phyloP scores from a whole-genome alignment of 2,113 vertebrate genomes.

The Henicopernis longicauda region DNA sequence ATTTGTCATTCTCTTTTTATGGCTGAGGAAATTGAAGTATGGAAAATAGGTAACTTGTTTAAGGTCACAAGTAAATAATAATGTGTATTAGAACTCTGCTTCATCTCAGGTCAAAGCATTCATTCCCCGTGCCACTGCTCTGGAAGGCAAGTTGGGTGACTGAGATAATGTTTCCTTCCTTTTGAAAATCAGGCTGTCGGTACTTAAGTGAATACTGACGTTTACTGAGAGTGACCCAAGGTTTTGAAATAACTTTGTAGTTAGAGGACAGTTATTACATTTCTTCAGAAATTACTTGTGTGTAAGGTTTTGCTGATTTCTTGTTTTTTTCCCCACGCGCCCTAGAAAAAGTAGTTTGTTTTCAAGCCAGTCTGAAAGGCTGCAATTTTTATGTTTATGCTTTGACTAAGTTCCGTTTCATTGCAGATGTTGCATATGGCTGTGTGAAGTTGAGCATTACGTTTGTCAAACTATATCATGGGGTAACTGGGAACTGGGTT shows the following conservation, averaged over 20 bases:
- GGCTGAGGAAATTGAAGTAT: neutral
- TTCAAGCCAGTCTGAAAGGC: neutral
- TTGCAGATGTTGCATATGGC: neutral
- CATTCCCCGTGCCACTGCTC: accelerated
- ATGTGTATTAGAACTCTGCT: neutral
- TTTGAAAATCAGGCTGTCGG: neutral
- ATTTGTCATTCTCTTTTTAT: neutral
- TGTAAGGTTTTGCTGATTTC: neutral
- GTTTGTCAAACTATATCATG: neutral
- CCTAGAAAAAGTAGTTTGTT: neutral
- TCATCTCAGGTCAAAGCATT: neutral
- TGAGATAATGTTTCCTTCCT: neutral
- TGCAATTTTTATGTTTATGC: neutral
- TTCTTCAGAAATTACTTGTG: neutral
- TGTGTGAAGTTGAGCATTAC: neutral
- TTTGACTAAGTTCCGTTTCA: neutral
- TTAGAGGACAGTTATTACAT: neutral
- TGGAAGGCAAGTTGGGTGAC: neutral
- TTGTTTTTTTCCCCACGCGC: accelerated
- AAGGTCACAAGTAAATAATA: neutral
- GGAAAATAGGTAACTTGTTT: neutral
- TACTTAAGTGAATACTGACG: neutral
- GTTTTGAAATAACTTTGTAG: neutral
- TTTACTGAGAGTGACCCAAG: neutral
- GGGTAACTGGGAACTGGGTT: neutral